Evolutionary conservation across 2,113 vertebrate species (phyloP).

Genomic region (Diphyllodes magnificus): DNA sequence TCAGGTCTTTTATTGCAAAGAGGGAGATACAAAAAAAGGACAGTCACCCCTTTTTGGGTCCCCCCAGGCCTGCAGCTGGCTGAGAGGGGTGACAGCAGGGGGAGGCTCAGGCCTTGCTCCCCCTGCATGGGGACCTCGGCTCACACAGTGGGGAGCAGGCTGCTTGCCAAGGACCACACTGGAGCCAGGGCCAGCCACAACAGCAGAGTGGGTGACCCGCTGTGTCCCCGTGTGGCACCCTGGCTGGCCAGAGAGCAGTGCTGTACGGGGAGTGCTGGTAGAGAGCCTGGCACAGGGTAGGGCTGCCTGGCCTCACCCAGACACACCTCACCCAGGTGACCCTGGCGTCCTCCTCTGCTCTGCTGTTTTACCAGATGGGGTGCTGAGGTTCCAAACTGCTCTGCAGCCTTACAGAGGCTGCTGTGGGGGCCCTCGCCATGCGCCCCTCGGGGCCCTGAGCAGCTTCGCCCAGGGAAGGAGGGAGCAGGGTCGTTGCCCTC

Average conservation of each 20-base stretch:
- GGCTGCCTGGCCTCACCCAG: neutral
- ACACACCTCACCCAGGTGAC: fast-evolving
- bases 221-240: neutral
- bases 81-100: neutral
- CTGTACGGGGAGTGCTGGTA: neutral
- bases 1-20: conserved; percentile 67
- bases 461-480: neutral
- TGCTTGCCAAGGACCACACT: neutral
- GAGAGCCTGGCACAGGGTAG: neutral
- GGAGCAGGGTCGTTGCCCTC: neutral
- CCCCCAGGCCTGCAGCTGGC: neutral
- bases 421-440: fast-evolving
- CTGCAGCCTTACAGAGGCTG: neutral
- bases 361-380: fast-evolving
- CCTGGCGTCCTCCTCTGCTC: neutral
- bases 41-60: neutral
- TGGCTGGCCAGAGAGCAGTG: neutral
- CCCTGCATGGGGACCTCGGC: fast-evolving
- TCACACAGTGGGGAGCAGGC: neutral
- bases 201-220: fast-evolving
- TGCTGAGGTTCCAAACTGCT: neutral
- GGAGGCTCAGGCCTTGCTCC: neutral
- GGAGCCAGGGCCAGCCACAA: neutral
- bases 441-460: fast-evolving
- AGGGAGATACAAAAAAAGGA: conserved; percentile 30